phyloP scores from a whole-genome alignment of 2,888 invertebrate species.

The Thelaira solivaga region DNA sequence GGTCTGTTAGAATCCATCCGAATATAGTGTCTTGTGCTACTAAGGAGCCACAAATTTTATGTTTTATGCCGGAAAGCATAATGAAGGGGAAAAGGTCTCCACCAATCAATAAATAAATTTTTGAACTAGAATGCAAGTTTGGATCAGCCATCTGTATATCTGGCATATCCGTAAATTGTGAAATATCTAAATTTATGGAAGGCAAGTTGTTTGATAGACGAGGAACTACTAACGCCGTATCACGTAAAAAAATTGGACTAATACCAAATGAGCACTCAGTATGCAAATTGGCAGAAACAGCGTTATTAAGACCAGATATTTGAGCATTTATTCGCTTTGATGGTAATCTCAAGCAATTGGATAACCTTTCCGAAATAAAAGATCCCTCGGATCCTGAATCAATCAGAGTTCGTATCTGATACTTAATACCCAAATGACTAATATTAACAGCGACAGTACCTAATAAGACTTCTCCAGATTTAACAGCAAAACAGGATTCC shows the following conservation, averaged over 20 bases:
- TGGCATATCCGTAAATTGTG: not conserved
- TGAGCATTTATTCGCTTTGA: slow-evolving; percentile 2
- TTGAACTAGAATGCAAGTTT: slow-evolving; percentile 15
- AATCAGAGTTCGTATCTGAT: slow-evolving; percentile 17
- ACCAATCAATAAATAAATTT: slow-evolving; percentile 10
- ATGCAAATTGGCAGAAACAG: not conserved
- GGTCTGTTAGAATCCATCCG: slow-evolving; percentile 48
- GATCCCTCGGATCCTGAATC: slow-evolving; percentile 38
- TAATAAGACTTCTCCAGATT: slow-evolving; percentile 11
- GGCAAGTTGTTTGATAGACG: too few species aligned
- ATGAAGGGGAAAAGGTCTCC: too few species aligned
- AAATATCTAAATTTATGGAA: too few species aligned
- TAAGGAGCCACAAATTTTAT: too few species aligned
- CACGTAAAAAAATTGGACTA: not conserved
- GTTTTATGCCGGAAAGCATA: too few species aligned
- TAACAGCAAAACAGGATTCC: not conserved
- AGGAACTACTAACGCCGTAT: slow-evolving; percentile 8
- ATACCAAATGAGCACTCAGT: not conserved
- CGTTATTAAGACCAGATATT: not conserved
- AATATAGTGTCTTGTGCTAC: too few species aligned
- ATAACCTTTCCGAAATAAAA: slow-evolving; percentile 23
- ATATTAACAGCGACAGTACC: not conserved
- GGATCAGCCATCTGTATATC: too few species aligned
- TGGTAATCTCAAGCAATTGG: not conserved
- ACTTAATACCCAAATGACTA: not conserved